Evolutionary conservation across 2,113 vertebrate species (phyloP).

Genomic region (Lycocorax pyrrhopterus): DNA sequence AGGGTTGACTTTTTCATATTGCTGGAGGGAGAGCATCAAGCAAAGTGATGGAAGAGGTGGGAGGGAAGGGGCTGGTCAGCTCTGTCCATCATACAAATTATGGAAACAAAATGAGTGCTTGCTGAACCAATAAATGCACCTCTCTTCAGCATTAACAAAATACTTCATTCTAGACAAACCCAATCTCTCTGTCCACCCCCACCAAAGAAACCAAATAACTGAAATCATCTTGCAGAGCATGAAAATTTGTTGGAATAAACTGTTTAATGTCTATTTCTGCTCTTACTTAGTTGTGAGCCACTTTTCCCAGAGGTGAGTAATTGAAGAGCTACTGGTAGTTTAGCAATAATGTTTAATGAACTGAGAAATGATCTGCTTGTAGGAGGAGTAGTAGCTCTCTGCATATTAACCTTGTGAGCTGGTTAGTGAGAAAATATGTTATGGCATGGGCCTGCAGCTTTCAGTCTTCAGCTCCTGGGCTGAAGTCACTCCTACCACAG

Average conservation of each 20-base stretch:
- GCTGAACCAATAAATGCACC: neutral
- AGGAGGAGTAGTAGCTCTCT: neutral
- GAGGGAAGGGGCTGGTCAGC: neutral
- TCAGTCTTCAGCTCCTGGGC: neutral
- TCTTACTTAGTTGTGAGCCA: neutral
- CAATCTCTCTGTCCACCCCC: neutral
- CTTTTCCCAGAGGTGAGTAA: neutral
- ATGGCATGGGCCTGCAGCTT: neutral
- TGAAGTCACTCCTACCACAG: neutral
- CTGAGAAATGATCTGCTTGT: neutral
- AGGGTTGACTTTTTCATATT: neutral
- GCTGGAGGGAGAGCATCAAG: neutral
- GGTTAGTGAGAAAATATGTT: neutral
- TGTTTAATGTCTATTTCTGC: neutral
- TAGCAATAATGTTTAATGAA: constrained; percentile 22
- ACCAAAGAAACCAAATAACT: neutral
- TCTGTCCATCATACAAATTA: neutral
- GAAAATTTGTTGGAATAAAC: neutral
- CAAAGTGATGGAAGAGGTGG: neutral
- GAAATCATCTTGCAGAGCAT: neutral
- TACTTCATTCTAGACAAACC: neutral
- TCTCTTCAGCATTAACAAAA: neutral
- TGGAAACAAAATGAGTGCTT: neutral
- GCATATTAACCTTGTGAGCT: neutral
- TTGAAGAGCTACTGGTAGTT: neutral